Base-by-base conservation (phyloP, 1,140 invertebrate species). In the Drosophila nasuta region DNA sequence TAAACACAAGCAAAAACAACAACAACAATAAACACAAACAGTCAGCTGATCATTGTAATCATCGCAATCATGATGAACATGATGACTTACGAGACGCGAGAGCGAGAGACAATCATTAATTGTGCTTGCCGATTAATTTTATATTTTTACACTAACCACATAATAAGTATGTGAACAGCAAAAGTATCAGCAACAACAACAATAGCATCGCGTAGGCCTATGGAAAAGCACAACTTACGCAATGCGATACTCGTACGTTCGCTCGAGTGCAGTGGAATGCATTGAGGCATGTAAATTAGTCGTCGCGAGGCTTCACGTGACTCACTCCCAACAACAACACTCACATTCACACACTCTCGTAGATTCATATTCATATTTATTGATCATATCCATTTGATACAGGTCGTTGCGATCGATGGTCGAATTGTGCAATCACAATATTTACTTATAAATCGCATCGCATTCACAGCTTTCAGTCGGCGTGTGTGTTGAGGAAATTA, bases 231-330 rank as follows among this genome's bases (percentile, higher is more conserved):
- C 49, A 11, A 13, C 63, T 70, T 70, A 63, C 60, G 67, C 54
- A 71, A 69, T 45, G 35, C 13, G 49, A 28, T 33, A 17, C 17
- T 17, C 17, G 17, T 17, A 57, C 43, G 33, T 41, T 73, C 56
- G 70, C 54, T 56, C 46, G 57, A 38, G 71, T 75, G 79, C 76
- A 82, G 65, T 67, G 73, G 67, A 77, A 79, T 83, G 80, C 83
- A 88, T 75, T 88, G 77, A 68, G 83, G 66, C 80, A 81, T 87
- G 83, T 89, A 89, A 87, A 87, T 82, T 74, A 82, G 73, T 66
- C 51, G 51, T 35, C 70, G 64, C 82, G 76, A 89, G 80, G 77
- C 83, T 87, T 82, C 83, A 87, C 82, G 82, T 86, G 82, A 86
- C 78, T 85, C 66, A 75, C 58, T 46, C 8, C 3, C 48, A 13